These are phyloP conservation scores for Equus przewalskii DNA, from an alignment of 2,113 vertebrate genomes.

Conservation along the genomic window DNA sequence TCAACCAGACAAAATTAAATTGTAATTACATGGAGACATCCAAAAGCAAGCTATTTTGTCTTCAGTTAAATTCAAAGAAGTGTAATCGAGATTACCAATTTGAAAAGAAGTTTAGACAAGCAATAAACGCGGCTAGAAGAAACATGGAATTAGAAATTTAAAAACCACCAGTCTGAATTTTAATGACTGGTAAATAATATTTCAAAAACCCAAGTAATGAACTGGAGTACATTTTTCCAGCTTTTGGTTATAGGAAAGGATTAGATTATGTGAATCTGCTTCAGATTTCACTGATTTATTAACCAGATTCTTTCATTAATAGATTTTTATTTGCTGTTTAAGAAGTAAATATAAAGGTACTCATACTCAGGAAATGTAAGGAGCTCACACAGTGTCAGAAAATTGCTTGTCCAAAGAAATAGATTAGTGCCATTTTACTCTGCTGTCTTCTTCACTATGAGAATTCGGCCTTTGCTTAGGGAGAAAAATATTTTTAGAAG, in stretches of 20 bases:
- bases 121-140: constrained; percentile 68
- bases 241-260: constrained; percentile 36
- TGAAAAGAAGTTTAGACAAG: constrained; percentile 82
- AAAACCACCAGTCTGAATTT: constrained; percentile 72
- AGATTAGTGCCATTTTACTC: constrained; percentile 82
- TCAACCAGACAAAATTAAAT: constrained; percentile 77
- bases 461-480: constrained; percentile 74
- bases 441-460: constrained; percentile 74
- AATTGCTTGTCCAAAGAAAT: constrained; percentile 75
- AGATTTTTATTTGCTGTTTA: constrained; percentile 80
- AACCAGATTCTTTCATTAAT: constrained; percentile 82
- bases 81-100: constrained; percentile 70
- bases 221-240: constrained; percentile 56
- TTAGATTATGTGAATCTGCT: constrained; percentile 52
- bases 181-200: constrained; percentile 71
- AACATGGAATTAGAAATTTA: constrained; percentile 71
- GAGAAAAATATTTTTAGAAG: constrained; percentile 79
- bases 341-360: constrained; percentile 84
- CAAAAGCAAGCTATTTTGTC: constrained; percentile 78
- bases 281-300: constrained; percentile 65
- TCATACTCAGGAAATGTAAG: constrained; percentile 71
- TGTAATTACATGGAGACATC: constrained; percentile 78
- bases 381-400: constrained; percentile 64
- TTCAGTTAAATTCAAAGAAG: constrained; percentile 73
- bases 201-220: constrained; percentile 66